Evolutionary conservation across 2,113 vertebrate species (phyloP), one percentile per base, ranked within the genome.

Genomic region (Rhynchomys soricoides): DNA sequence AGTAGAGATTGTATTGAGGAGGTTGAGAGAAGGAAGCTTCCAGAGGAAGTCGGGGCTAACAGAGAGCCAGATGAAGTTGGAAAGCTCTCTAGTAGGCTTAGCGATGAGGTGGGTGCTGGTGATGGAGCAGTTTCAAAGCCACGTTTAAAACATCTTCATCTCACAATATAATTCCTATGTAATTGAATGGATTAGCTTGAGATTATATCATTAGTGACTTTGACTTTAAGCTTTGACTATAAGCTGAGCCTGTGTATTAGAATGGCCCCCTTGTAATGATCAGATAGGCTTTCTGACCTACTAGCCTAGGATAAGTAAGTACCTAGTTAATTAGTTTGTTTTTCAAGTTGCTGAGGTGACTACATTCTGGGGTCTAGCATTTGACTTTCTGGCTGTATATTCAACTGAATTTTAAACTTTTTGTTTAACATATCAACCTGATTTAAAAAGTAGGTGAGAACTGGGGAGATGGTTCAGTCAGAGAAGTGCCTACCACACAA

Each of bases 311-410:
- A 78, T 24, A 57, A 77, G 52, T 50, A 82, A 77, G 40, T 40
- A 82, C 52, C 71, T 96, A 81, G 92, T 94, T 89, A 93, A 45
- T 79, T 86, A 91, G 79, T 91, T 94, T 91, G 43, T 85, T 59
- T 87, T 90, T 70, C 88, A 75, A 93, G 40, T 86, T 90, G 59
- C 90, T 90, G 85, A 93, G 19, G 79, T 75, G 21, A 70, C 26
- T 71, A 93, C n/a, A 88, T 75, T 75, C 8, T 68, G 26, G 15
- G 22, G 52, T 86, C 24, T 68, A 95, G 71, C 4, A 50, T 48
- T 92, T 52, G 66, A 81, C 40, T 40, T 78, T 2, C 1, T 48
- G 24, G 15, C 85, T 97, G 9, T 16, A 34, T 66, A 77, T 77
- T 91, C 62, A 94, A 85, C 19, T 59, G 73, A 21, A 66, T 68